Evolutionary conservation across 2,113 vertebrate genomes (phyloP).

Genomic region (Ariopsis seemanni): DNA sequence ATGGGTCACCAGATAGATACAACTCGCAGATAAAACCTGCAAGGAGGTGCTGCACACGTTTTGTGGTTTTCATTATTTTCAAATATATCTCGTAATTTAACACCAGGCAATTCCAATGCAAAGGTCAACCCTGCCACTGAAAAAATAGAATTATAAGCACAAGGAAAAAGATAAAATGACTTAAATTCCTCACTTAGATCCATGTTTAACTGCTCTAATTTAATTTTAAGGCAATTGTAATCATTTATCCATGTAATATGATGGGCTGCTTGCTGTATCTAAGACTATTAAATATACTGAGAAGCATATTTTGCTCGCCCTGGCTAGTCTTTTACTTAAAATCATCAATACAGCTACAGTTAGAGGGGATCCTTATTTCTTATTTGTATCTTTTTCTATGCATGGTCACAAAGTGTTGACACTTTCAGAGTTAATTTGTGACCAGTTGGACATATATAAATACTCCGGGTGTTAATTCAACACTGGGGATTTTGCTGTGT

Average conservation of each 20-base stretch:
- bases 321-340: background rate
- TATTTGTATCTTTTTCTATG: too few relatives aligned
- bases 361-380: background rate
- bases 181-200: background rate
- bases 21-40: background rate
- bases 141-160: background rate
- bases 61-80: slow-evolving; percentile 15
- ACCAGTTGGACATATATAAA: too few relatives aligned
- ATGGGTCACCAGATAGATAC: background rate
- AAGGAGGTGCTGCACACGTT: background rate
- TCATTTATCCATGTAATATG: slow-evolving; percentile 9
- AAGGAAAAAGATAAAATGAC: background rate
- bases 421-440: too few relatives aligned
- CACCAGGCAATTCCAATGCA: background rate
- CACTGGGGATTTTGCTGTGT: too few relatives aligned
- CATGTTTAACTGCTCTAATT: slow-evolving; percentile 11
- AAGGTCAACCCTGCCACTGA: background rate
- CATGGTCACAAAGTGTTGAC: too few relatives aligned
- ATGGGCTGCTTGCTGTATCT: background rate
- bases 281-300: background rate
- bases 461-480: too few relatives aligned
- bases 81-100: background rate
- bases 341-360: background rate
- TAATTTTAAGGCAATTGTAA: background rate
- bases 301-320: background rate